Evolutionary conservation across 2,113 vertebrate genomes (phyloP), one percentile per base, ranked within the genome.

Genomic region (Probosciger aterrimus): DNA sequence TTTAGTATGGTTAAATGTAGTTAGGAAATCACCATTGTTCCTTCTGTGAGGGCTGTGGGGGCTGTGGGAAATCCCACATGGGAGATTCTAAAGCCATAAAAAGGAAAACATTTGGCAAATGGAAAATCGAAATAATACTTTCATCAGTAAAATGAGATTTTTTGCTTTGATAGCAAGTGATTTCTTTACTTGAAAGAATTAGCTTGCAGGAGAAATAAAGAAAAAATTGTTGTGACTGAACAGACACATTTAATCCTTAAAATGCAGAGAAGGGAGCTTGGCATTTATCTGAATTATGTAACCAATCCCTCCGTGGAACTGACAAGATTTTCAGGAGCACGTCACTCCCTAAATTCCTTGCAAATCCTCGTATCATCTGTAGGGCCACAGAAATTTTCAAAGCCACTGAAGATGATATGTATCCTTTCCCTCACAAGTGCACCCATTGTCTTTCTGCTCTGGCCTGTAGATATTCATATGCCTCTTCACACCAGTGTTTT

Each of bases 271-370:
- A 93, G 68, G 14, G 52, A 94, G 62, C 52, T 93, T 94, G 90
- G 88, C 92, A 92, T 94, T 95, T 94, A 92, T 88, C 90, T 95
- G 90, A 97, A 82, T 97, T 97, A 97, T 20, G 71, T 96, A 97
- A 96, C 92, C 92, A 92, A 92, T 55, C 92, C 79, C 67, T 77
- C 75, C 27, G 90, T 57, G 85, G 90, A 97, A 95, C 95, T 85
- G 79, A 93, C 90, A 93, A 93, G 95, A 96, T 97, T 96, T 97
- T 76, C 82, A 60, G 90, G 63, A 90, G 88, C 67, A 65, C 1
- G 1, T 90, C 75, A 92, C 41, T 65, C 52, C 78, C 62, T 75
- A 73, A 6, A 95, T 93, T 94, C 70, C 67, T 80, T 82, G 52
- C 68, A 93, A 95, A 96, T 95, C 59, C 70, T 88, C 9, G 1